A percentile compares a stretch with the other conserved stretches of the same genome.
Evolutionary conservation across 2,888 invertebrate genomes (phyloP).

Genomic region (Xanthostigma xanthostigma): DNA sequence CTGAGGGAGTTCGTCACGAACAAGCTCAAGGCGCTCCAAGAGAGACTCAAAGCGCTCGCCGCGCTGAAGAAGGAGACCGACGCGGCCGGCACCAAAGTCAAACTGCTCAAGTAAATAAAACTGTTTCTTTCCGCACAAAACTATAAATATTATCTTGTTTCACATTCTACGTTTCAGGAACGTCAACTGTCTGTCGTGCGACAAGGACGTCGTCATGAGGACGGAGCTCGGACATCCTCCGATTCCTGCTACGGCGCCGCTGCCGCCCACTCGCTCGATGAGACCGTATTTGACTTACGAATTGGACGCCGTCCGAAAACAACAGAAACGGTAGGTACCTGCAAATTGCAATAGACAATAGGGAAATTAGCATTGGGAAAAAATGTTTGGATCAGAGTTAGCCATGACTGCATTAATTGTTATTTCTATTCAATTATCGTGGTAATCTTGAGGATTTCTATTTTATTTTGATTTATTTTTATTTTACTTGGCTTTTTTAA

Average conservation of each 20-base stretch:
- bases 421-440: no score
- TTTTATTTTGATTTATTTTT: no score
- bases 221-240: conserved; percentile 35
- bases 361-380: no score
- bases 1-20: conserved; percentile 47
- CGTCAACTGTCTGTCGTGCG: conserved; percentile 63
- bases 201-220: conserved; percentile 56
- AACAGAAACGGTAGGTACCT: conserved; percentile 35
- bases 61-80: conserved; percentile 44
- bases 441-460: no score
- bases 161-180: conserved; percentile 30
- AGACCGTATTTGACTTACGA: conserved; percentile 60
- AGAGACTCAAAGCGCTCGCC: conserved; percentile 42
- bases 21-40: conserved; percentile 43
- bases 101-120: conserved; percentile 38
- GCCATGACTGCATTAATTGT: no score
- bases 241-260: conserved; percentile 31
- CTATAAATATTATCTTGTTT: neutral
- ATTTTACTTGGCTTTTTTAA: no score
- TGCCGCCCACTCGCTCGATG: conserved; percentile 43
- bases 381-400: no score
- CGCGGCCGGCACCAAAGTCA: conserved; percentile 56
- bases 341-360: no score
- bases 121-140: neutral
- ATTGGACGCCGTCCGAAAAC: conserved; percentile 38